These are phyloP conservation scores for Heliconius aoede DNA, from an alignment of 2,888 invertebrate genomes.

Conservation along the genomic window DNA sequence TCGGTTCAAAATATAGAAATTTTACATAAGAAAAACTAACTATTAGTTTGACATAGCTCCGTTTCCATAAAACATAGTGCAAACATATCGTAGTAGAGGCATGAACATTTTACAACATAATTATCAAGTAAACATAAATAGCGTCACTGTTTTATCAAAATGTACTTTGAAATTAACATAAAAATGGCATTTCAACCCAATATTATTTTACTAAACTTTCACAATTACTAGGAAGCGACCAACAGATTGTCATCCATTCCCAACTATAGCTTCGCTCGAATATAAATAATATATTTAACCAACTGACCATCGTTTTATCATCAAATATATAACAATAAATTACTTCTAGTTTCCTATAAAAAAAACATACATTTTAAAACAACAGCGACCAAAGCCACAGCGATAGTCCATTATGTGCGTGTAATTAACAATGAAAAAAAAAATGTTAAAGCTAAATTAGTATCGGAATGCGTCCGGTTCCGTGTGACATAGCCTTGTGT, in stretches of 20 bases:
- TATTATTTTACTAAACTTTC: not conserved
- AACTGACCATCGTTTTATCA: too few relatives aligned
- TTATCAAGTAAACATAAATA: constrained; percentile 3
- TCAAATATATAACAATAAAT: not conserved
- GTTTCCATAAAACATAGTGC: not conserved
- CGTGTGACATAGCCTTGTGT: constrained; percentile 77
- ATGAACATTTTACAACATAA: constrained; percentile 6
- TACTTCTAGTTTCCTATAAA: not conserved
- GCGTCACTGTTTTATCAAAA: constrained; percentile 5
- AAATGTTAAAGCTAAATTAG: constrained; percentile 74
- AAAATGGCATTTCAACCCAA: not conserved
- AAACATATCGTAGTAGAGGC: constrained; percentile 20
- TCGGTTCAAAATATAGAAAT: not conserved
- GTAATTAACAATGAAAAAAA: constrained; percentile 61
- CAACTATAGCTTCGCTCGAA: not conserved
- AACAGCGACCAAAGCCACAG: constrained; percentile 19
- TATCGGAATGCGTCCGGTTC: constrained; percentile 78
- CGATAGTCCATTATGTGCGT: constrained; percentile 51
- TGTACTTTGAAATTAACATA: not conserved
- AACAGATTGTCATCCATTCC: not conserved
- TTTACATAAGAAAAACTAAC: not conserved
- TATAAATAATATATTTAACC: not conserved
- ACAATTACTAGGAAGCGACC: not conserved
- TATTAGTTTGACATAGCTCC: not conserved
- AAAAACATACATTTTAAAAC: not conserved